Evolutionary conservation across 2,888 invertebrate genomes (phyloP).

Genomic region (Melitaea athalia): DNA sequence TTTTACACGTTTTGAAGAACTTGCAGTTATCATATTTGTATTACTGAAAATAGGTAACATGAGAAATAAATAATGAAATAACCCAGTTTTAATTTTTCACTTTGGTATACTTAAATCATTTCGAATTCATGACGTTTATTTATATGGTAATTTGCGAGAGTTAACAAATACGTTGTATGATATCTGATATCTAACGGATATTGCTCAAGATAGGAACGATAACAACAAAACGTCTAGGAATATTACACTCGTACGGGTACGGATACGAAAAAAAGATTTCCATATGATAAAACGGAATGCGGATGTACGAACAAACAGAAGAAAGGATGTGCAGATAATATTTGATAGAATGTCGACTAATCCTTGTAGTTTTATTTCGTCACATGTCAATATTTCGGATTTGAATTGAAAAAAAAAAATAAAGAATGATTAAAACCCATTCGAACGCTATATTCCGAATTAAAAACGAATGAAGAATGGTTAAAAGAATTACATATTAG

Average conservation of each 20-base stretch:
- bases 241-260: conserved; percentile 42
- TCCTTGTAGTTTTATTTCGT: background rate
- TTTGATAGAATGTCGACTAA: background rate
- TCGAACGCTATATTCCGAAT: background rate
- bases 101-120: too few species aligned
- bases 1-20: too few species aligned
- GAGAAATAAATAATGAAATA: too few species aligned
- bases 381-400: background rate
- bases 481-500: background rate
- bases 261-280: conserved; percentile 57
- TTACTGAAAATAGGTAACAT: too few species aligned
- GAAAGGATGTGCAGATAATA: conserved; percentile 21
- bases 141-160: background rate
- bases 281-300: conserved; percentile 56
- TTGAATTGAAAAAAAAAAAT: background rate
- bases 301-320: conserved; percentile 36
- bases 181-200: conserved; percentile 55
- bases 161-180: conserved; percentile 4
- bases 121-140: too few species aligned
- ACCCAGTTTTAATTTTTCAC: too few species aligned
- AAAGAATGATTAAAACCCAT: too few species aligned
- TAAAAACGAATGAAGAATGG: background rate
- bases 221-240: conserved; percentile 41
- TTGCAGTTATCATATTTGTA: too few species aligned
- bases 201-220: conserved; percentile 51